A percentile compares a stretch with the other conserved stretches of the same genome.
Conservation (phyloP, 2,113 vertebrate species). For the Thomomys bottae region DNA sequence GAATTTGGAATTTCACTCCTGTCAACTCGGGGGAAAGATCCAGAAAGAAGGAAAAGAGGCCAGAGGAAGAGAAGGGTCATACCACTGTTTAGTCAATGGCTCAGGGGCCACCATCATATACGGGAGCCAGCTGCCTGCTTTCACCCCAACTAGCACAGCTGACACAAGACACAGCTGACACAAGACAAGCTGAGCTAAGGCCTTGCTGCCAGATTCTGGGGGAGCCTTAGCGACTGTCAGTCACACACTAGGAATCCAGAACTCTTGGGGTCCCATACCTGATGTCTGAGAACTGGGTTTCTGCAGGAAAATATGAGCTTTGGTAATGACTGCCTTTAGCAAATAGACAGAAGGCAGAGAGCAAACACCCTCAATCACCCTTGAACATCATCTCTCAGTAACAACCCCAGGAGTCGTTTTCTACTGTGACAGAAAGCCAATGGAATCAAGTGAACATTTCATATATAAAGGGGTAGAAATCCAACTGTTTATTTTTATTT, state of each 20-base stretch:
- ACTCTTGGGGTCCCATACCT: not conserved
- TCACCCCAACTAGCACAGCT: not conserved
- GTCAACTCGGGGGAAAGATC: not conserved
- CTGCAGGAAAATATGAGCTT: too few species aligned
- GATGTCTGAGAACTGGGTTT: not conserved
- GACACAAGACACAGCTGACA: not conserved
- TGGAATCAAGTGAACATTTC: conserved; percentile 49
- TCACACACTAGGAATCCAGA: not conserved
- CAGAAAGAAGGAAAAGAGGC: not conserved
- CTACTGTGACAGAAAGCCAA: conserved; percentile 31
- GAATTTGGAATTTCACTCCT: not conserved
- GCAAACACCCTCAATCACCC: not conserved
- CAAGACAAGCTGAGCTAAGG: not conserved
- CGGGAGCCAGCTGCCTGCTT: not conserved
- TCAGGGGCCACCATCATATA: accelerated
- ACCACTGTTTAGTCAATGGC: too few species aligned
- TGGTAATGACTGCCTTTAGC: not conserved
- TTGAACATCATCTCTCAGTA: not conserved
- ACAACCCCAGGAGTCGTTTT: not conserved
- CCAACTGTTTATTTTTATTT: not conserved
- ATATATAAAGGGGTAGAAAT: conserved; percentile 41
- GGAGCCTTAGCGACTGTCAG: not conserved
- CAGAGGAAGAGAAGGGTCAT: too few species aligned
- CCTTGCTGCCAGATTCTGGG: not conserved
- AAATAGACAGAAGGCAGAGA: too few species aligned